Evolutionary conservation across 1,140 invertebrate species (phyloP), one percentile per base, ranked within the genome.

Genomic region (Zaprionus nigranus): DNA sequence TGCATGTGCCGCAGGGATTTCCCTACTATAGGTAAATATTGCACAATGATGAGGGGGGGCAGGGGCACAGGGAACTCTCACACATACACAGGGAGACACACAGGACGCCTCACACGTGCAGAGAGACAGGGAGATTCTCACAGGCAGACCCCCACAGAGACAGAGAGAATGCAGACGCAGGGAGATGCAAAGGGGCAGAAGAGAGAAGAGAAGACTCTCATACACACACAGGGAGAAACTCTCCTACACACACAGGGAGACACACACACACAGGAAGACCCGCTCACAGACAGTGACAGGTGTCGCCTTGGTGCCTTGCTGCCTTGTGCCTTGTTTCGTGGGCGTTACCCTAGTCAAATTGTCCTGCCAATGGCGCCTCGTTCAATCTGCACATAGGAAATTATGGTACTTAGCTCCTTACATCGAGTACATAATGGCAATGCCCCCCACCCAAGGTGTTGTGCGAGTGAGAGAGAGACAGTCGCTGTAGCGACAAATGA

Each of bases 1-100:
- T 97, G 63, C 97, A 97, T 93, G 96, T 97, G 90, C 96, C 97
- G 12, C 97, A 97, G 91, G 96, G 96, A 65, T 97, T 97, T 92
- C 96, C 96, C 54, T 97, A 97, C 93, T 97, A 97, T 93, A 96
- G 97, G 97, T 97, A 92, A 90, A 83, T 78, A 75, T 67, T 54
- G 49, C 38, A 28, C 7, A 17, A 15, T 54, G n/a, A 75, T 54
- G 60, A 36, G 15, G 61, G 36, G 22, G 36, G 15, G 5, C 15
- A 2, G 13, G 15, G 13, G 15, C 15, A 7, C 15, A 40, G 15
- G 4, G 38, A 6, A 40, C 15, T 5, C 46, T 13, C 17, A 5
- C 46, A 30, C 28, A 9, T 2, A 30, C 15, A n/a, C 15, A 40
- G 15, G 30, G 9, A 30, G 30, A 3, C 30, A 30, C 30, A 30